phyloP scores from a whole-genome alignment of 2,797 vertebrate species.

The Xenentodon cancila region DNA sequence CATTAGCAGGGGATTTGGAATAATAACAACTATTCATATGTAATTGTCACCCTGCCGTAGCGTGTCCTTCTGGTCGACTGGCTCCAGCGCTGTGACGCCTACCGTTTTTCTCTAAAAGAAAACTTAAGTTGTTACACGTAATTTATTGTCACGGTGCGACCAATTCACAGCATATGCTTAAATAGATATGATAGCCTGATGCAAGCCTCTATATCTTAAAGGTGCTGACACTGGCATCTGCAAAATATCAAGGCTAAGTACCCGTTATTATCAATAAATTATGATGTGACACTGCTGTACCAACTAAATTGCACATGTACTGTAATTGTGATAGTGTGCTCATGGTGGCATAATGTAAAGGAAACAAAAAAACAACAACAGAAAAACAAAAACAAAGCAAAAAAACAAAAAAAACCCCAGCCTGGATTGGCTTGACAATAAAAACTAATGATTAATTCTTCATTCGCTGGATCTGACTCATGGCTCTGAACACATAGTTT shows the following conservation, averaged over 20 bases:
- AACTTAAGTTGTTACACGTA: slow-evolving; percentile 24
- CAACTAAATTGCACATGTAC: slow-evolving; percentile 8
- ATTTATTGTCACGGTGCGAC: slow-evolving; percentile 20
- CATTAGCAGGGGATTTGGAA: slow-evolving; percentile 47
- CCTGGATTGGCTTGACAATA: slow-evolving; percentile 32
- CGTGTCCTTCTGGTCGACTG: slow-evolving; percentile 30
- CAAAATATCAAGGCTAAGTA: slow-evolving; percentile 36
- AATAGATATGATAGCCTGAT: slow-evolving; percentile 17
- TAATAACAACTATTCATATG: slow-evolving; percentile 48
- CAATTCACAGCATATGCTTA: slow-evolving; percentile 11
- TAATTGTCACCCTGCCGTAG: slow-evolving; percentile 48
- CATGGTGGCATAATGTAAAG: slow-evolving; percentile 1
- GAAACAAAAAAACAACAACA: slow-evolving; percentile 25
- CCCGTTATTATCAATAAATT: slow-evolving; percentile 37
- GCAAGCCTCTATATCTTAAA: slow-evolving; percentile 46
- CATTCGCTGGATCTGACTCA: slow-evolving; percentile 41
- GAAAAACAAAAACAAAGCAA: slow-evolving; percentile 8
- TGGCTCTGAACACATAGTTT: slow-evolving; percentile 63
- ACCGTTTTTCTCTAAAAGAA: slow-evolving; percentile 31
- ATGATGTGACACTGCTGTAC: too few relatives aligned
- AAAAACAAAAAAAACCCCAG: slow-evolving; percentile 30
- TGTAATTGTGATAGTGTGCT: slow-evolving; percentile 9
- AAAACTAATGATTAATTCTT: slow-evolving; percentile 63
- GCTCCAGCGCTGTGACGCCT: slow-evolving; percentile 21
- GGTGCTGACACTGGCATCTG: slow-evolving; percentile 38